These are phyloP conservation scores for Drosophila sturtevanti DNA, from an alignment of 1,140 invertebrate species.

Conservation along the genomic window DNA sequence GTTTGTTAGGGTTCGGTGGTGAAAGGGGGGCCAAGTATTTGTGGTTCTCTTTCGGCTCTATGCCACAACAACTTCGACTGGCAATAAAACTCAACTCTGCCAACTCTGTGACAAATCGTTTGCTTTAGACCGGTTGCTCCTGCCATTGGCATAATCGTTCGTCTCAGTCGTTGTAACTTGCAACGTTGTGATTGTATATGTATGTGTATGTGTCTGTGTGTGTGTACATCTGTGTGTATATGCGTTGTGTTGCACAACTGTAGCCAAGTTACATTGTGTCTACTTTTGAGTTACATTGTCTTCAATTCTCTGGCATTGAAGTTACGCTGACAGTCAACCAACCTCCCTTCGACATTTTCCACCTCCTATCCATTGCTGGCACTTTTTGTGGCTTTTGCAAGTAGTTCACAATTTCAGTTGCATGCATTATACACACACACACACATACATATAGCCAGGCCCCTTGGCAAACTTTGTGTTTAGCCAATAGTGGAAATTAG, in stretches of 20 bases:
- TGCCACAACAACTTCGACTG: constrained; percentile 13
- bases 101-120: constrained; percentile 73
- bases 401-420: constrained; percentile 39
- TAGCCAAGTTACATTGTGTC: constrained; percentile 61
- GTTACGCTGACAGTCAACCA: constrained; percentile 73
- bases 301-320: constrained; percentile 54
- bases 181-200: constrained; percentile 14
- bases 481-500: constrained; percentile 66
- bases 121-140: constrained; percentile 64
- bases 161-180: constrained; percentile 72
- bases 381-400: constrained; percentile 52
- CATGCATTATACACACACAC: constrained; percentile 65
- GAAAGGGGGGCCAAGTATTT: constrained; percentile 53
- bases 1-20: constrained; percentile 10
- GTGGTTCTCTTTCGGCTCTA: constrained; percentile 44
- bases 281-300: constrained; percentile 77
- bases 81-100: constrained; percentile 65
- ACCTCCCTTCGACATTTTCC: constrained; percentile 29
- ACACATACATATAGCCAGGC: constrained; percentile 15
- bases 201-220: constrained; percentile 16
- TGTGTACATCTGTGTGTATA: not conserved
- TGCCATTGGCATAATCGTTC: constrained; percentile 78
- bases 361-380: constrained; percentile 15
- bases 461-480: constrained; percentile 70
- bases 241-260: constrained; percentile 14